Evolutionary conservation across 2,113 vertebrate genomes (phyloP).

Genomic region (Strigops habroptila): DNA sequence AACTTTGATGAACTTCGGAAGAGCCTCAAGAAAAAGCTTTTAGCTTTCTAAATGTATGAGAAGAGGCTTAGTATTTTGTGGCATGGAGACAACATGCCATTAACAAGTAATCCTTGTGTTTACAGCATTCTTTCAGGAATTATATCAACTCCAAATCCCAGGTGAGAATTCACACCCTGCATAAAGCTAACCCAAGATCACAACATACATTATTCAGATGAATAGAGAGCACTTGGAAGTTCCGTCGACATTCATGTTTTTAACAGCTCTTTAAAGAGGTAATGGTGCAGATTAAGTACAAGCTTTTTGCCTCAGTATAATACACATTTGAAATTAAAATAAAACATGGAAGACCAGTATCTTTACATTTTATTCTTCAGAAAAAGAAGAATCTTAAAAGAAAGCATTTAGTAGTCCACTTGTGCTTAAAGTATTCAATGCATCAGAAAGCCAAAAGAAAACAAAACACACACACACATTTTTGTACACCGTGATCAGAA

Average conservation of each 20-base stretch:
- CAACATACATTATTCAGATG: conserved; percentile 6
- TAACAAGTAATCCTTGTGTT: conserved; percentile 6
- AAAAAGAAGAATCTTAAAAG: conserved; percentile 67
- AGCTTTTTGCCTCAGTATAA: conserved; percentile 45
- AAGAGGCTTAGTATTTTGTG: conserved; percentile 30
- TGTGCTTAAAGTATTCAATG: conserved; percentile 78
- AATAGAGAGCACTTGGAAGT: conserved; percentile 25
- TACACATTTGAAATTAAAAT: conserved; percentile 58
- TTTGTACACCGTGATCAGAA: conserved; percentile 75
- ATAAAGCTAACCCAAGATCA: conserved; percentile 39
- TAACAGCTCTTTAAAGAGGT: conserved; percentile 76
- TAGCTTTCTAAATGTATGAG: background rate
- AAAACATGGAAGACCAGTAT: conserved; percentile 74
- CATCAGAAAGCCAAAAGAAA: conserved; percentile 70
- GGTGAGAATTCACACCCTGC: background rate
- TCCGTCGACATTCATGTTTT: conserved; percentile 20
- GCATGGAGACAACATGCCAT: conserved; percentile 1
- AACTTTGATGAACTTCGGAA: background rate
- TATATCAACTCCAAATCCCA: conserved; percentile 22
- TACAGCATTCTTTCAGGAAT: conserved; percentile 50
- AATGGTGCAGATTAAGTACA: conserved; percentile 37
- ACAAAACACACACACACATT: conserved; percentile 55
- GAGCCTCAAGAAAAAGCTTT: conserved; percentile 19
- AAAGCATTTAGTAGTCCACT: conserved; percentile 75
- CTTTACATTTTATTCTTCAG: conserved; percentile 71